A percentile compares a stretch with the other conserved stretches of the same genome.
Conservation (phyloP, 2,888 invertebrate genomes). For the Isoperla grammatica region DNA sequence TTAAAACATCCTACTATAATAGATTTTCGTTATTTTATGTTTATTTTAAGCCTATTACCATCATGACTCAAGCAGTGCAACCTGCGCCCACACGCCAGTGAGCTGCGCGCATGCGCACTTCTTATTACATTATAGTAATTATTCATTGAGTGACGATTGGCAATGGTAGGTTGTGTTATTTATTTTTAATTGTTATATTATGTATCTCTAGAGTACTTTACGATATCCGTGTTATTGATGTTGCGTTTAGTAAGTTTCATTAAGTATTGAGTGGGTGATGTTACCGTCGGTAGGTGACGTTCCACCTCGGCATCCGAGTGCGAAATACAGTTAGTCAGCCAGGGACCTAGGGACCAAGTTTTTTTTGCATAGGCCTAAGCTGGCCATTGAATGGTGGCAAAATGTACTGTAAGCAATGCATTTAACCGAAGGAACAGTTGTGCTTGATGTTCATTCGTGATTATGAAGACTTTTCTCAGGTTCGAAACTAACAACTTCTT, state of each 20-base stretch:
- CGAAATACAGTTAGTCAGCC: conserved; percentile 2
- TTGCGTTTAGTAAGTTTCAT: background rate
- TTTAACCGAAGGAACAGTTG: background rate
- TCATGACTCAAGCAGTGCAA: no score
- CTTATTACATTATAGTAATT: conserved; percentile 13
- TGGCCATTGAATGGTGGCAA: conserved; percentile 20
- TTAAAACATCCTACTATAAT: no score
- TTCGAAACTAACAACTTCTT: no score
- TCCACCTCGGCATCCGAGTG: background rate
- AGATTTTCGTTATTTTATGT: no score
- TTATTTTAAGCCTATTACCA: no score
- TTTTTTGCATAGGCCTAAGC: conserved; percentile 17
- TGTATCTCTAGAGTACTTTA: background rate
- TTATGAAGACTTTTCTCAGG: no score
- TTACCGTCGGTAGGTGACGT: conserved; percentile 1
- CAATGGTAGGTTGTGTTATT: conserved; percentile 14
- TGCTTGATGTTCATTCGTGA: no score
- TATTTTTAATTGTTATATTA: conserved; percentile 3
- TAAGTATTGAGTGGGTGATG: no score
- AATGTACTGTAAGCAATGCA: conserved; percentile 14
- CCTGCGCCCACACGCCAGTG: background rate
- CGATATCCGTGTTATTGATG: background rate
- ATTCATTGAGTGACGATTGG: conserved; percentile 18
- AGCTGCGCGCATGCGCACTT: conserved; percentile 8
- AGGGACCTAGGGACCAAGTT: background rate